phyloP scores from a whole-genome alignment of 2,797 vertebrate species.

The Acropternis orthonyx region DNA sequence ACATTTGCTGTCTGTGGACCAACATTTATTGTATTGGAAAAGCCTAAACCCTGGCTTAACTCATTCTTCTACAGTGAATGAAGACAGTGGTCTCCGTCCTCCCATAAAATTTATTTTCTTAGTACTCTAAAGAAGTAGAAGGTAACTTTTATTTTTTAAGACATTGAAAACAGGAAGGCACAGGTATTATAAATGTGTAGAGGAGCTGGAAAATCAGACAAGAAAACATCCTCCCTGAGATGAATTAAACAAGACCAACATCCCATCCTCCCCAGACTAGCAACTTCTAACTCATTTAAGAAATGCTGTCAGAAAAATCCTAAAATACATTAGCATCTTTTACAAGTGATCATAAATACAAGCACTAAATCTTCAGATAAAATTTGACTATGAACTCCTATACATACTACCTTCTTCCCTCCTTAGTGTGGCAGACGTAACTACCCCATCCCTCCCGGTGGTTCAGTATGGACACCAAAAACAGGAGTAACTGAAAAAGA shows the following conservation, averaged over 20 bases:
- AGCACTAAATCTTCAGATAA: neutral
- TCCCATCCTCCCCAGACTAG: neutral
- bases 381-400: neutral
- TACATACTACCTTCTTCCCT: neutral
- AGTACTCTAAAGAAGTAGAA: neutral
- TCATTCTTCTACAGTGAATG: neutral
- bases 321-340: neutral
- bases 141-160: neutral
- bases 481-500: neutral
- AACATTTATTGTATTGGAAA: neutral
- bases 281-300: neutral
- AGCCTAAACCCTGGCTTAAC: neutral
- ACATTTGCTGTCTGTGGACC: neutral
- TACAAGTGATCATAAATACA: neutral
- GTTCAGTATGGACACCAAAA: neutral
- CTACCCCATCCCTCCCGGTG: neutral
- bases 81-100: neutral
- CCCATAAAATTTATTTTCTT: neutral
- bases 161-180: neutral
- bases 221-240: neutral
- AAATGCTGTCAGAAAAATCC: neutral
- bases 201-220: neutral
- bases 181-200: neutral
- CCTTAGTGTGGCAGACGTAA: neutral
- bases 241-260: neutral